Evolutionary conservation across 2,113 vertebrate genomes (phyloP).

Genomic region (Neoarius graeffei): DNA sequence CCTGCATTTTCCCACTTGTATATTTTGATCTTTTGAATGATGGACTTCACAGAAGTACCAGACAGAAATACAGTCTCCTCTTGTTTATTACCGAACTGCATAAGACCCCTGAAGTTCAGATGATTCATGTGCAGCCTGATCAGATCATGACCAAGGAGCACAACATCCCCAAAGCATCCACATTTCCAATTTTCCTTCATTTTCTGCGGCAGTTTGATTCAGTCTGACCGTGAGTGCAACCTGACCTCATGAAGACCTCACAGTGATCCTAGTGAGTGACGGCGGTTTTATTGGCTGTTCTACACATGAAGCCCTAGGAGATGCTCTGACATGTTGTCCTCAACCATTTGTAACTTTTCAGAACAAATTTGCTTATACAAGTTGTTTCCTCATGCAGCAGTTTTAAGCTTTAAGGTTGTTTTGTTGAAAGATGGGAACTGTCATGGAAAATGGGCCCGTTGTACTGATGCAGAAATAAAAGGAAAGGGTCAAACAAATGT

Average conservation of each 20-base stretch:
- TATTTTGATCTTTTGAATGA: not conserved
- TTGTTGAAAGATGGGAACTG: not conserved
- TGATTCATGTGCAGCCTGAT: not conserved
- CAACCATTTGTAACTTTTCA: not conserved
- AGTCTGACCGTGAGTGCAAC: not conserved
- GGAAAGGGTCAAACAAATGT: not conserved
- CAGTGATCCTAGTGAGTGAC: not conserved
- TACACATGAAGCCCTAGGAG: not conserved
- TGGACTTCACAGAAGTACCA: not conserved
- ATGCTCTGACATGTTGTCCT: not conserved
- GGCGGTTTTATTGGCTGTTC: not conserved
- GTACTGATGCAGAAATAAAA: not conserved
- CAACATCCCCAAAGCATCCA: not conserved
- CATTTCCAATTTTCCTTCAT: not conserved
- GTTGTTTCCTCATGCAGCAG: not conserved
- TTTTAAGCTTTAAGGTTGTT: not conserved
- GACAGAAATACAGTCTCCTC: not conserved
- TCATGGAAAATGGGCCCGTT: not conserved
- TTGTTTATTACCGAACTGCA: conserved; percentile 16
- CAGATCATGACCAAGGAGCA: not conserved
- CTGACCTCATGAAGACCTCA: conserved; percentile 1
- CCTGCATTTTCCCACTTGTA: not conserved
- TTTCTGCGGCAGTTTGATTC: not conserved
- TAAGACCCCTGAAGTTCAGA: not conserved
- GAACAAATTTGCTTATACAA: not conserved